A percentile compares a stretch with the other conserved stretches of the same genome.
Evolutionary conservation across 2,888 invertebrate species (phyloP).

Genomic region (Ormyrus nitidulus): DNA sequence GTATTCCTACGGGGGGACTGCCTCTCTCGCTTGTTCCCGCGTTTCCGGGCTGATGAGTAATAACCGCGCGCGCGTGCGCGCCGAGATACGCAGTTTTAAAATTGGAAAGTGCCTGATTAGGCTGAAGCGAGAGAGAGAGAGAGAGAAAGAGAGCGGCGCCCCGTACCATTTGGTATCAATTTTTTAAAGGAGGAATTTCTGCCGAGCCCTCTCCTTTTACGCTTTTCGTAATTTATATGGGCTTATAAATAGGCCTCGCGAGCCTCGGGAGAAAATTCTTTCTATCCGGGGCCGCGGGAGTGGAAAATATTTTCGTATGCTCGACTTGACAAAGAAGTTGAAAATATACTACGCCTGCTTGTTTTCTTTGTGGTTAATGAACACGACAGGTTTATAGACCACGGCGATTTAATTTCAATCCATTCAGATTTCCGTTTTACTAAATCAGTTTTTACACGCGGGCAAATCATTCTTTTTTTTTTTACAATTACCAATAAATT

Average conservation of each 20-base stretch:
- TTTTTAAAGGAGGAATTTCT: slow-evolving; percentile 18
- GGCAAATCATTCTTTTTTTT: too few relatives aligned
- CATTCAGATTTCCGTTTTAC: too few relatives aligned
- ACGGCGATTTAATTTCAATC: too few relatives aligned
- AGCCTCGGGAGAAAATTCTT: too few relatives aligned
- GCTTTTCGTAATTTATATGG: slow-evolving; percentile 13
- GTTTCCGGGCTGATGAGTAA: slow-evolving; percentile 41
- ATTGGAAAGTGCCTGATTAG: slow-evolving; percentile 28
- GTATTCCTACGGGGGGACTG: neutral
- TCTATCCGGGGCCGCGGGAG: neutral
- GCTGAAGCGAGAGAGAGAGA: neutral
- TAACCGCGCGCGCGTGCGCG: neutral
- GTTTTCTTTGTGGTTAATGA: neutral
- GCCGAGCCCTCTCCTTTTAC: neutral
- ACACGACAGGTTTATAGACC: too few relatives aligned
- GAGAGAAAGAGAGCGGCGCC: too few relatives aligned
- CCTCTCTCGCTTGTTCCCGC: neutral
- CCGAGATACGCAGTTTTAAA: slow-evolving; percentile 21
- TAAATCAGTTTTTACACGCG: too few relatives aligned
- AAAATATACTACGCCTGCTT: neutral
- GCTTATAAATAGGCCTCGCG: slow-evolving; percentile 1
- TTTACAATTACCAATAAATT: too few relatives aligned
- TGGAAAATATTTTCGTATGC: slow-evolving; percentile 11
- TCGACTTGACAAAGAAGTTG: too few relatives aligned
- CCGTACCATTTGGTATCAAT: slow-evolving; percentile 34